A percentile compares a stretch with the other conserved stretches of the same genome.
Conservation (phyloP, 2,113 vertebrate species). For the Gobiocypris rarus region DNA sequence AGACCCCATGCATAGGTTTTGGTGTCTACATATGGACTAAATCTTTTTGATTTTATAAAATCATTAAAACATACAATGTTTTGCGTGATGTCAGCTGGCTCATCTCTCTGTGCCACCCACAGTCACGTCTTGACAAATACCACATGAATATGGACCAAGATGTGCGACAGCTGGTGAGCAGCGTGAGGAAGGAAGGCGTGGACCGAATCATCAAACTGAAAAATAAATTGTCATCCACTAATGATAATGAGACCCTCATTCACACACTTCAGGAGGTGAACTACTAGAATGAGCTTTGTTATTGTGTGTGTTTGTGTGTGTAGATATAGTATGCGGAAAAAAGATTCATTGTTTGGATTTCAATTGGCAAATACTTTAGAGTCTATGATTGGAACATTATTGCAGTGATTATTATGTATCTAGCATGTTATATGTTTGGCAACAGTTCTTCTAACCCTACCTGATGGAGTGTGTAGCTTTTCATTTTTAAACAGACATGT, state of each 20-base stretch:
- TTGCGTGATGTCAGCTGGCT: background rate
- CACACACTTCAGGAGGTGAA: constrained; percentile 69
- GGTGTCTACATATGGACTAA: background rate
- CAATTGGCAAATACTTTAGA: too few relatives aligned
- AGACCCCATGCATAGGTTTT: background rate
- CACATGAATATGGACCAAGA: constrained; percentile 68
- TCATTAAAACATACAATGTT: background rate
- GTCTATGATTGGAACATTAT: too few relatives aligned
- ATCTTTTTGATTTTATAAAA: background rate
- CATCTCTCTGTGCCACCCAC: constrained; percentile 34
- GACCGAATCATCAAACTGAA: constrained; percentile 73
- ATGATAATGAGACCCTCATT: constrained; percentile 59
- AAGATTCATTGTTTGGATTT: too few relatives aligned
- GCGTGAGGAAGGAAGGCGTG: constrained; percentile 69
- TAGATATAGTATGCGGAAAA: too few relatives aligned
- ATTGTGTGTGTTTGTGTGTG: background rate
- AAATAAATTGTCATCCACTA: constrained; percentile 71
- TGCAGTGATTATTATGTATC: too few relatives aligned
- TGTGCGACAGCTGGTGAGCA: constrained; percentile 71
- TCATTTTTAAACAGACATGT: too few relatives aligned
- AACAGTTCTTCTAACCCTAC: too few relatives aligned
- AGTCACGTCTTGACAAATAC: constrained; percentile 75
- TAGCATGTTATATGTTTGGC: too few relatives aligned
- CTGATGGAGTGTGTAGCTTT: too few relatives aligned
- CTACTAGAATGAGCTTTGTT: background rate